Conservation (phyloP, 2,797 vertebrate genomes). For the Molossus molossus region DNA sequence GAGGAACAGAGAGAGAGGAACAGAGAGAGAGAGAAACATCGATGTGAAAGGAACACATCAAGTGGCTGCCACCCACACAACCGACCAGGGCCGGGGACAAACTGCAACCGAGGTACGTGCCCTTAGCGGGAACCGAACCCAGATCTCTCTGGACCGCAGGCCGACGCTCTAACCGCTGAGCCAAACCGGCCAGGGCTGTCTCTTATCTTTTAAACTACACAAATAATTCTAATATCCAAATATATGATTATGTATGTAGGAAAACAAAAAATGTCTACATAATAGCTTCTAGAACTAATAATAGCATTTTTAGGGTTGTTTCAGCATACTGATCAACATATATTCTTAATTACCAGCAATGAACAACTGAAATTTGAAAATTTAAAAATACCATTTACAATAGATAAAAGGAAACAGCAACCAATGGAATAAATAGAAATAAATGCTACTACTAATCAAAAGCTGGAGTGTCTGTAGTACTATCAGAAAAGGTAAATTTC, state of each 20-base stretch:
- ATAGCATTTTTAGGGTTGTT: neutral
- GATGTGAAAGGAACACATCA: no score
- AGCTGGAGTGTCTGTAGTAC: no score
- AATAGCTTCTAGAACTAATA: neutral
- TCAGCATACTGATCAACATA: neutral
- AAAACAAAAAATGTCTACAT: conserved; percentile 7
- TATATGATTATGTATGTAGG: neutral
- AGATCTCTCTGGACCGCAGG: no score
- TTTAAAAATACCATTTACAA: neutral
- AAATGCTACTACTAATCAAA: neutral
- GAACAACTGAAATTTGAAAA: neutral
- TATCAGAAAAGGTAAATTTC: neutral
- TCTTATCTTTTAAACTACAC: neutral
- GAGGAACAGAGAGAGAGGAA: no score
- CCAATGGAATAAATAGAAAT: neutral
- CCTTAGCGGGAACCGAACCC: no score
- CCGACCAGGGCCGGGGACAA: no score
- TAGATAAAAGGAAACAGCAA: neutral
- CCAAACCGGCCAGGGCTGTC: no score
- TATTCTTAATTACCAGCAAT: neutral
- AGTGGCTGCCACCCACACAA: no score
- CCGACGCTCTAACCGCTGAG: no score
- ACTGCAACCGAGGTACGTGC: no score
- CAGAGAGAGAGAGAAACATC: no score
- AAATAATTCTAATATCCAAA: neutral